A percentile compares a stretch with the other conserved stretches of the same genome.
These are phyloP conservation scores for Phodopus roborovskii DNA, from an alignment of 2,113 vertebrate species.

Conservation along the genomic window DNA sequence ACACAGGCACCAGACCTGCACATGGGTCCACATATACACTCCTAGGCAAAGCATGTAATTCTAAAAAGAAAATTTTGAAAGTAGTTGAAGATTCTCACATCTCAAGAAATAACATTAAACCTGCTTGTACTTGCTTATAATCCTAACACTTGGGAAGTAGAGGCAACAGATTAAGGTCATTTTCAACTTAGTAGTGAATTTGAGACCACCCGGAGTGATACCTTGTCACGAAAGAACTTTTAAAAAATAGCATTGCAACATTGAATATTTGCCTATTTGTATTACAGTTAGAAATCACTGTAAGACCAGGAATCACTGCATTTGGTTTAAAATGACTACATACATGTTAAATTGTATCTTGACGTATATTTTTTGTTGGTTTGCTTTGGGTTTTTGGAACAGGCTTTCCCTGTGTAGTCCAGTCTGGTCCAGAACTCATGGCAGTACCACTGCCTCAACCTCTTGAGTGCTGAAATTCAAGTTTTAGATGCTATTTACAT, in stretches of 20 bases:
- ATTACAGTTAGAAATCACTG: neutral
- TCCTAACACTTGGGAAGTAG: neutral
- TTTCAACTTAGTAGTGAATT: neutral
- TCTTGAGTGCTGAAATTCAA: neutral
- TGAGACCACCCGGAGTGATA: neutral
- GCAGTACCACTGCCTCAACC: neutral
- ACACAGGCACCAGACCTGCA: no score
- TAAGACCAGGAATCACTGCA: neutral
- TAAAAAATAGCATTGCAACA: neutral
- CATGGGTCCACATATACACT: neutral
- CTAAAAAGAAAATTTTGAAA: slow-evolving; percentile 10
- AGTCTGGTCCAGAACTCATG: neutral
- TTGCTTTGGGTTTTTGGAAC: neutral
- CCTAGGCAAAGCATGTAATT: neutral
- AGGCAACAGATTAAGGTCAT: neutral
- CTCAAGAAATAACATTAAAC: slow-evolving; percentile 26
- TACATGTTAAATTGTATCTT: neutral
- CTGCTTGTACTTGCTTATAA: neutral
- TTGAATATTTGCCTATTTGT: neutral
- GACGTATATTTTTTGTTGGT: neutral
- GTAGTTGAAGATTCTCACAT: neutral
- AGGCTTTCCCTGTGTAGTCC: neutral
- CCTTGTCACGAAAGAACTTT: neutral
- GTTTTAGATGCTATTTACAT: neutral
- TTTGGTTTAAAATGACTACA: slow-evolving; percentile 28